Conservation (phyloP, 2,888 invertebrate species). For the Ypsolopha scabrella region DNA sequence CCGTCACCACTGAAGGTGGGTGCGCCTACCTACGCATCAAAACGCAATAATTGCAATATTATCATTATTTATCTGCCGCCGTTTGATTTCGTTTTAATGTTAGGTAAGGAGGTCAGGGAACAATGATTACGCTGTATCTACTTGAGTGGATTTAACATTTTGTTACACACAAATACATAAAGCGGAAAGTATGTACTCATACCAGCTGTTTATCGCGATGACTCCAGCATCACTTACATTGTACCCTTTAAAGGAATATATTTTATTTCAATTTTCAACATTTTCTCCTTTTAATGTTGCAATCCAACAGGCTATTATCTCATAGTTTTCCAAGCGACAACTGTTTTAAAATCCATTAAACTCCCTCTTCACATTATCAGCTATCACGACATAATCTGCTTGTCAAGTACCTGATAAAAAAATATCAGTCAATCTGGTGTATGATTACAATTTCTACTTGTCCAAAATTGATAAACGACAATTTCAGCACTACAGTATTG, state of each 20-base stretch:
- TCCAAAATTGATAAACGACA: constrained; percentile 26
- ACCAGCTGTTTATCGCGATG: no score
- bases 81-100: constrained; percentile 15
- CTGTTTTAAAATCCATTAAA: constrained; percentile 45
- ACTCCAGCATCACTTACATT: no score
- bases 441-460: constrained; percentile 28
- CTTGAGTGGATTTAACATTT: no score
- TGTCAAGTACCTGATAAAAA: constrained; percentile 42
- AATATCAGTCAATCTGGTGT: constrained; percentile 52
- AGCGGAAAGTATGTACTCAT: no score
- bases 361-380: constrained; percentile 31
- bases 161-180: no score
- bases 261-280: no score
- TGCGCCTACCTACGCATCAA: constrained; percentile 54
- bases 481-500: constrained; percentile 13
- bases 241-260: no score
- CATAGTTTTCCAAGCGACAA: no score
- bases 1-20: constrained; percentile 35
- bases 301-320: no score
- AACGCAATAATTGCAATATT: constrained; percentile 38
- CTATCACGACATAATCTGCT: constrained; percentile 48
- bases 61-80: constrained; percentile 19
- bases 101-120: constrained; percentile 1
- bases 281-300: no score
- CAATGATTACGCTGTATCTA: no score